Base-by-base conservation (phyloP, 2,797 vertebrate genomes). In the Heteromormyrus szaboi region DNA sequence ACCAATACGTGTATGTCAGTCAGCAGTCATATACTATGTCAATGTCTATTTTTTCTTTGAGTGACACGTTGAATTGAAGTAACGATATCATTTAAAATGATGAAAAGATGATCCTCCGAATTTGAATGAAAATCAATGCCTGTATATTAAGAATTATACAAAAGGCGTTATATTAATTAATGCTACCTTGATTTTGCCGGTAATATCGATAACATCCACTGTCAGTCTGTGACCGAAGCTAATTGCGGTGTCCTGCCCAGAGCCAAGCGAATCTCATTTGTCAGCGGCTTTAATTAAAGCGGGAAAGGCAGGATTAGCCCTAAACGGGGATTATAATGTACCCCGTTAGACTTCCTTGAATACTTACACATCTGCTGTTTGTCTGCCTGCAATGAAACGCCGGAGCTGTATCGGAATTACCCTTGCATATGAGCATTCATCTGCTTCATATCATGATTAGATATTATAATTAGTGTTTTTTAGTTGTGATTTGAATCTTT, bases 401-500 rank as follows among this genome's bases (percentile, higher is more conserved):
- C 46, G 11, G 11, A 48, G 81, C 46, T 85, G 9, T 85, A 85
- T 12, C 19, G 4, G 48, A 25, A 51, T 51, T 51, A 85, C 2
- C 44, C 6, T n/a, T 12, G 46, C 81, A 85, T 51, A 12, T 85
- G 22, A 29, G 44, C 7, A 50, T 85, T 51, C 11, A 56, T 65
- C 17, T 41, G 85, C 14, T 62, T 86, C 56, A 44, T 44, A 19
- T 48, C 7, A 41, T 56, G 4, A 37, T 54, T 88, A 9, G 19
- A 29, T 81, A 37, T 22, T 19, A 14, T 85, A 29, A 51, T 85
- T 85, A n/a, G 37, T 48, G n/a, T 50, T 29, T 25, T 85, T 46
- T 46, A 84, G 5, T 41, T 53, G 1, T 5, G 48, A 25, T 33
- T 56, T 86, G 25, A 91, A 92, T 90, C 90, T 90, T 92, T 89